Evolutionary conservation across 2,113 vertebrate species (phyloP).

Genomic region (Actenoides lindsayi): DNA sequence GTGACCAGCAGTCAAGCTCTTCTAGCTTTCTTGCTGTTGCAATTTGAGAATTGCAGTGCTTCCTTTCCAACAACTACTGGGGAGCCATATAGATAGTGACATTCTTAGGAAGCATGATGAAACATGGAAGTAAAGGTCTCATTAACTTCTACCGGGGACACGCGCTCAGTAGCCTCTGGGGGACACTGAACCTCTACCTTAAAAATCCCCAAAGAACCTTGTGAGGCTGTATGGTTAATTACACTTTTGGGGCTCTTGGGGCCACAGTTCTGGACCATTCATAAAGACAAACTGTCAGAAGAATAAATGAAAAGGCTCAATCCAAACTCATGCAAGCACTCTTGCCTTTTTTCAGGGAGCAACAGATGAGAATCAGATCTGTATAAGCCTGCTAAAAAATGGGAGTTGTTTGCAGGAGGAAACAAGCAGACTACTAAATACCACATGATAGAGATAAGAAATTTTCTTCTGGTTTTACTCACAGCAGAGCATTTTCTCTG

Average conservation of each 20-base stretch:
- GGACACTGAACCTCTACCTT: background rate
- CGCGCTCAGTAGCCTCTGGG: fast-evolving
- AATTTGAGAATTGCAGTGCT: background rate
- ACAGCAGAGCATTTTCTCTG: background rate
- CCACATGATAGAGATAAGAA: fast-evolving
- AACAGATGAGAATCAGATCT: background rate
- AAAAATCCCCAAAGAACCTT: background rate
- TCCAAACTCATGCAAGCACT: background rate
- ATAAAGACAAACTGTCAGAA: background rate
- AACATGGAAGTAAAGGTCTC: background rate
- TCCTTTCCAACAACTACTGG: background rate
- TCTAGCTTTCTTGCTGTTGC: background rate
- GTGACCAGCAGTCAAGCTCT: background rate
- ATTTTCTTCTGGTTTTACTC: background rate
- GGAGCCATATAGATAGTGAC: background rate
- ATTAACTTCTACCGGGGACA: background rate
- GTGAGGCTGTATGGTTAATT: background rate
- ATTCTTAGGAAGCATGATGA: background rate
- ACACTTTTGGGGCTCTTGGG: background rate
- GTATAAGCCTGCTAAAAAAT: background rate
- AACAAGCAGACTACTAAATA: background rate
- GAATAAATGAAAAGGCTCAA: background rate
- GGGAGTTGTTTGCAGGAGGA: background rate
- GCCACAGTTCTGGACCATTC: background rate
- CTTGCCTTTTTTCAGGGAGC: background rate